These are phyloP conservation scores for Campylomormyrus numenius DNA, from an alignment of 2,113 vertebrate genomes.

Conservation along the genomic window DNA sequence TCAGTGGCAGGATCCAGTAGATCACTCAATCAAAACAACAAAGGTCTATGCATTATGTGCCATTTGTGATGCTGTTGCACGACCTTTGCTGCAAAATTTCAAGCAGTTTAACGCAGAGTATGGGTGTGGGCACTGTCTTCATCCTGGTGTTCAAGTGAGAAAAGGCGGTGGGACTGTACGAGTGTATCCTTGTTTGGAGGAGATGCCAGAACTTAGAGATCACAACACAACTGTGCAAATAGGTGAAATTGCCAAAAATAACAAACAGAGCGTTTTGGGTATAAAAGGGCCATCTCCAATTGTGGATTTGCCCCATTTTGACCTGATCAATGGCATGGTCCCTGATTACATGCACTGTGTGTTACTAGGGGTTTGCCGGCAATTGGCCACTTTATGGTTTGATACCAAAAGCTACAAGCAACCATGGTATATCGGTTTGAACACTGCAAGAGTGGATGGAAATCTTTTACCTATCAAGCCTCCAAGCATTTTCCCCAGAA, in stretches of 20 bases:
- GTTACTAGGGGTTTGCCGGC: no score
- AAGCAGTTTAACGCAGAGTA: no score
- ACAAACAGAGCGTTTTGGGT: conserved; percentile 21
- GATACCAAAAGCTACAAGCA: no score
- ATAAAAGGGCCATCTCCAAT: no score
- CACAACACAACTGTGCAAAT: conserved; percentile 26
- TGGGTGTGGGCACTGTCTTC: no score
- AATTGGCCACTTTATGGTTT: no score
- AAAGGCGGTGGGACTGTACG: conserved; percentile 1
- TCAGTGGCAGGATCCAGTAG: conserved; percentile 19
- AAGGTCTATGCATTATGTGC: no score
- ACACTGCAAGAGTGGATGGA: conserved; percentile 24
- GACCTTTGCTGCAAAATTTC: background rate
- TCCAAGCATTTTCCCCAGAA: conserved; percentile 19
- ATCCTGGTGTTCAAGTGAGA: no score
- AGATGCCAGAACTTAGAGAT: conserved; percentile 20
- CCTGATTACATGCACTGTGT: no score
- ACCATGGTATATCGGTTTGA: conserved; percentile 12
- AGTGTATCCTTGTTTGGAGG: conserved; percentile 19
- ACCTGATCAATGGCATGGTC: no score
- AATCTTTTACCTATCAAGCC: conserved; percentile 26
- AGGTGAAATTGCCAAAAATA: conserved; percentile 16
- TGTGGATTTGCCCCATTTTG: no score
- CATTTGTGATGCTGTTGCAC: conserved; percentile 6
- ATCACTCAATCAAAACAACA: background rate